A percentile compares a stretch with the other conserved stretches of the same genome.
phyloP scores from a whole-genome alignment of 2,113 vertebrate genomes.

The Chaenogobius annularis region DNA sequence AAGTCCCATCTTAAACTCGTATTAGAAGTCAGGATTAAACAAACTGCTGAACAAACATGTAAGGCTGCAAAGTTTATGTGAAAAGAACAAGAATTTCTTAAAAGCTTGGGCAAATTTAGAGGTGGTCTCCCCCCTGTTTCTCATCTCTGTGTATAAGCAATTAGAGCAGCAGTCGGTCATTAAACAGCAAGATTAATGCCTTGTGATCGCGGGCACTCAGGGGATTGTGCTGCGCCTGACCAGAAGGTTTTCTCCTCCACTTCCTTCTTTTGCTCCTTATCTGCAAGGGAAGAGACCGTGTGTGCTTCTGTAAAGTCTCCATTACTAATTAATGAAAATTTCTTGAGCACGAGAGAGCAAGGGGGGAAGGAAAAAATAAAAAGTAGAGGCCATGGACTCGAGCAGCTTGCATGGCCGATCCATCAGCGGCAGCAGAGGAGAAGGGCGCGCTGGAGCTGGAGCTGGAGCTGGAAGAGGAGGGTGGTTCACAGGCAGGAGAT shows the following conservation, averaged over 20 bases:
- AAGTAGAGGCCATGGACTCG: slow-evolving; percentile 52
- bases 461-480: slow-evolving; percentile 42
- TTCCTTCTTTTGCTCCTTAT: slow-evolving; percentile 48
- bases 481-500: slow-evolving; percentile 66
- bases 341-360: slow-evolving; percentile 50
- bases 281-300: slow-evolving; percentile 44
- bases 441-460: slow-evolving; percentile 31
- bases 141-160: slow-evolving; percentile 64
- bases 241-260: slow-evolving; percentile 61
- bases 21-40: background rate
- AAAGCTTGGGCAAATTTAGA: slow-evolving; percentile 12
- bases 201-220: slow-evolving; percentile 70
- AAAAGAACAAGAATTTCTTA: slow-evolving; percentile 19
- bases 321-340: slow-evolving; percentile 81
- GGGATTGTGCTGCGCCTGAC: slow-evolving; percentile 61
- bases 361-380: slow-evolving; percentile 15
- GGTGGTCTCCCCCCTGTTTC: slow-evolving; percentile 30
- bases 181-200: slow-evolving; percentile 75
- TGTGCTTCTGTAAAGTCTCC: slow-evolving; percentile 65
- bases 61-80: background rate
- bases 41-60: background rate
- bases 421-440: slow-evolving; percentile 50
- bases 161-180: slow-evolving; percentile 72
- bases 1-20: background rate
- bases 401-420: slow-evolving; percentile 59